Evolutionary conservation across 2,797 vertebrate genomes (phyloP), one percentile per base, ranked within the genome.

Genomic region (Furcifer pardalis): DNA sequence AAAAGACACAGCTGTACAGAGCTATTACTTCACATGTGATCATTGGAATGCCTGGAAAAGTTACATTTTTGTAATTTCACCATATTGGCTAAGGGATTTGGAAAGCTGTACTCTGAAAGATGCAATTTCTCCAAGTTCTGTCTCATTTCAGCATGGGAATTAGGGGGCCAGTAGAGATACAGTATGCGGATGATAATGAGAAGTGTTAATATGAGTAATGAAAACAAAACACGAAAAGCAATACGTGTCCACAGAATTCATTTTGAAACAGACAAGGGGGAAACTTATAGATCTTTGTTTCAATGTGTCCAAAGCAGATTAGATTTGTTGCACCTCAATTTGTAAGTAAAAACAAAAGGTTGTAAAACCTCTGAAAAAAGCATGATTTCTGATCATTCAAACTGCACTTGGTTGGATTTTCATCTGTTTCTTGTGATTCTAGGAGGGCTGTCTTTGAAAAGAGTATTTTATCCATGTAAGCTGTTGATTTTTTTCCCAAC

Each of bases 351-450:
- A 27, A 63, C 86, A 88, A 37, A 90, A 89, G 44, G 60, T 9
- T 88, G n/a, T 85, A 85, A 91, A 93, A 72, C 90, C 44, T 91
- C 59, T 59, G 40, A 62, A 25, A 83, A 89, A 88, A 86, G 91
- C 37, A 85, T 40, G 46, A 73, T 91, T 89, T 94, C 93, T 93
- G 83, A 79, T 69, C 86, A 79, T 32, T 81, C 1, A 4, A 59
- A 17, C 30, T 89, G 15, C 15, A 79, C 87, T 92, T 91, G 87
- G 5, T 84, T 82, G 13, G 49, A n/a, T 84, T 93, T 92, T 89
- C 90, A 81, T 85, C 63, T 91, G 86, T 83, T 42, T 1, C 62
- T n/a, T 82, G 46, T 88, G 69, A 69, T 88, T 91, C 75, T 72
- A 69, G 81, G 90, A 37, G 60, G 69, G 17, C 79, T 89, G 76